These are phyloP conservation scores for Ahaetulla prasina DNA, from an alignment of 2,113 vertebrate genomes.

Conservation along the genomic window DNA sequence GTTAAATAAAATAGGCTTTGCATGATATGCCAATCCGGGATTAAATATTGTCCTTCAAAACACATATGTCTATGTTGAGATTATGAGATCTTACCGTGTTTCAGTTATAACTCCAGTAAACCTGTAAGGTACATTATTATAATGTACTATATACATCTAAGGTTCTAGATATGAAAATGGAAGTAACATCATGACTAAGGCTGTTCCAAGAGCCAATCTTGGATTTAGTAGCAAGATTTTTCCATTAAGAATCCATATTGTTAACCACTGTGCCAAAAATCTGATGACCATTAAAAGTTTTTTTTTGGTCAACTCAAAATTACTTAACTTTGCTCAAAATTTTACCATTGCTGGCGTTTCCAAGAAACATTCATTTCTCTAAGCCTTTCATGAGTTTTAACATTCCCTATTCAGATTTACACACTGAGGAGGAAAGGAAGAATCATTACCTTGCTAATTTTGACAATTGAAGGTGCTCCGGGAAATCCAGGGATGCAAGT, in stretches of 20 bases:
- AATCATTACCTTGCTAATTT: conserved; percentile 86
- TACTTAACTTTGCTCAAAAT: not conserved
- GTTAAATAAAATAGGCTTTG: not conserved
- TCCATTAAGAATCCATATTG: not conserved
- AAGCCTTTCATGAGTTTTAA: not conserved
- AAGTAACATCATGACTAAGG: not conserved
- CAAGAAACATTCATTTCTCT: not conserved
- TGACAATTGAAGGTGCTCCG: conserved; percentile 94
- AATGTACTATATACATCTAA: not conserved
- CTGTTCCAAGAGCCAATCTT: not conserved
- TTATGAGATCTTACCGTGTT: not conserved
- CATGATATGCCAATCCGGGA: not conserved
- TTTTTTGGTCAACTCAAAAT: not conserved
- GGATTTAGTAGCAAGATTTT: not conserved
- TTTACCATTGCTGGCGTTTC: not conserved
- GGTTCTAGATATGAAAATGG: not conserved
- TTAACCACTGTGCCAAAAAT: not conserved
- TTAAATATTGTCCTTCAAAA: not conserved
- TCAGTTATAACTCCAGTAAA: not conserved
- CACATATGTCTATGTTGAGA: not conserved
- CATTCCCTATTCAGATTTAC: not conserved
- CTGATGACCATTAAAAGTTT: not conserved
- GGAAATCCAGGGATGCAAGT: conserved; percentile 96
- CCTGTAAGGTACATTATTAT: not conserved
- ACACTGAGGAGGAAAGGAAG: not conserved